Conservation (phyloP, 2,113 vertebrate species). For the Scartelaos histophorus region DNA sequence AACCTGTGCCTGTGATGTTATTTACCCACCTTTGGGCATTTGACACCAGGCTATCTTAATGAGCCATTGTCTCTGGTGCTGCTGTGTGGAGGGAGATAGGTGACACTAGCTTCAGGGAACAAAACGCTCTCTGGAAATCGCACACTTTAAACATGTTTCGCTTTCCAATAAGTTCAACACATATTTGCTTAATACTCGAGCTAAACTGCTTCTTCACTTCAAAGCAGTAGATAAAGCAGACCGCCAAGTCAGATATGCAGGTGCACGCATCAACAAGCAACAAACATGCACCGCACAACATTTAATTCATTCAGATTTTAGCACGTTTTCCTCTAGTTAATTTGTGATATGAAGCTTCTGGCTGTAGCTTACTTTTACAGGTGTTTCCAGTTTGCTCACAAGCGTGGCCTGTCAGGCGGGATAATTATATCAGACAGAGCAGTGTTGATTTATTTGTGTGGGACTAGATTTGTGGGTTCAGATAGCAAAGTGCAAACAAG, state of each 20-base stretch:
- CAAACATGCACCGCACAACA: conserved; percentile 17
- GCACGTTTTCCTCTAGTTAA: conserved; percentile 30
- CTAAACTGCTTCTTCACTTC: conserved; percentile 51
- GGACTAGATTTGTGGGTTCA: conserved; percentile 26
- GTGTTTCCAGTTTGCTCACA: conserved; percentile 42
- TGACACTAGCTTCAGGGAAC: conserved; percentile 38
- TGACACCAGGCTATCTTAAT: conserved; percentile 51
- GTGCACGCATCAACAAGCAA: conserved; percentile 10
- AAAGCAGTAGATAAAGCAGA: conserved; percentile 51
- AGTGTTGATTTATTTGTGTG: conserved; percentile 41
- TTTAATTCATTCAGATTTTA: conserved; percentile 36
- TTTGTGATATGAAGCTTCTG: conserved; percentile 39
- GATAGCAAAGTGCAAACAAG: neutral
- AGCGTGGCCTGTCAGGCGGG: conserved; percentile 43
- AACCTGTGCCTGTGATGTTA: conserved; percentile 18
- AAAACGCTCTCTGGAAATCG: conserved; percentile 29
- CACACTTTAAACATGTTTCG: conserved; percentile 24
- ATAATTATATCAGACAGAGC: conserved; percentile 47
- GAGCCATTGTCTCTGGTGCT: conserved; percentile 58
- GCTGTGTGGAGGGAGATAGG: conserved; percentile 60
- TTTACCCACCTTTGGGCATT: conserved; percentile 38
- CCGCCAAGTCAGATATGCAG: conserved; percentile 17
- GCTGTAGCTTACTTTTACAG: conserved; percentile 40
- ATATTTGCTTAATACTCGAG: conserved; percentile 15
- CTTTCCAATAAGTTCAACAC: conserved; percentile 16